Evolutionary conservation across 2,888 invertebrate species (phyloP).

Genomic region (Ophioninae sp.): DNA sequence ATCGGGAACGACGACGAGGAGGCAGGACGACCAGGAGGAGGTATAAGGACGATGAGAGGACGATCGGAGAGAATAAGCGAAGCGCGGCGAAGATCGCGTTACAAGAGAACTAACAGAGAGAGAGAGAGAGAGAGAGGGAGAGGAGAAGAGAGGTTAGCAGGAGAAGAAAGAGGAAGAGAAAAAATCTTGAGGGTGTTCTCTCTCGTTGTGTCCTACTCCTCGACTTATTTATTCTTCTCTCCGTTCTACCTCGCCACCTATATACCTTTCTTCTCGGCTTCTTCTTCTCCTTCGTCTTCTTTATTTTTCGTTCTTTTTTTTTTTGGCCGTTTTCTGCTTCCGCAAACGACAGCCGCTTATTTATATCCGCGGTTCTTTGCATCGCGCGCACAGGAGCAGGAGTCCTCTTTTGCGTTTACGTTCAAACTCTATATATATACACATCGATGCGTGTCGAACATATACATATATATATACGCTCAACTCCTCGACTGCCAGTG

Average conservation of each 20-base stretch:
- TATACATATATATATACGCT: slow-evolving; percentile 29
- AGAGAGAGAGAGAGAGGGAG: neutral
- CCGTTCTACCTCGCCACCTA: slow-evolving; percentile 74
- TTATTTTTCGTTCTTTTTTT: slow-evolving; percentile 66
- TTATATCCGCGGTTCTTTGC: slow-evolving; percentile 80
- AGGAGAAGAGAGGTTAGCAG: slow-evolving; percentile 5
- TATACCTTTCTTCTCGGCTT: slow-evolving; percentile 58
- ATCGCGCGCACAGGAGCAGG: slow-evolving; percentile 76
- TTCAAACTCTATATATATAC: slow-evolving; percentile 41
- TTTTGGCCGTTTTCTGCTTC: slow-evolving; percentile 80
- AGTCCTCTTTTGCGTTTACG: slow-evolving; percentile 66
- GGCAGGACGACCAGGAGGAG: slow-evolving; percentile 22
- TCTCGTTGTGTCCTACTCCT: slow-evolving; percentile 62
- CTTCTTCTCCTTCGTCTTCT: slow-evolving; percentile 41
- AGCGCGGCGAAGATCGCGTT: slow-evolving; percentile 59
- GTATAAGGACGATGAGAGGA: slow-evolving; percentile 55
- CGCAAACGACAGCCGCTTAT: slow-evolving; percentile 81
- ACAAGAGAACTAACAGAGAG: slow-evolving; percentile 21
- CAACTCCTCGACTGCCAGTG: slow-evolving; percentile 36
- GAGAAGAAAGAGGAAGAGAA: slow-evolving; percentile 18
- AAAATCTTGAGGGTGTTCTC: slow-evolving; percentile 57
- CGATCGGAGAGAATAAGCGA: slow-evolving; percentile 60
- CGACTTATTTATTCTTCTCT: slow-evolving; percentile 79
- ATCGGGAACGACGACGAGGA: slow-evolving; percentile 62
- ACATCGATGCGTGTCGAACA: slow-evolving; percentile 20